Conservation (phyloP, 2,888 invertebrate species). For the Heteromurus nitidus region DNA sequence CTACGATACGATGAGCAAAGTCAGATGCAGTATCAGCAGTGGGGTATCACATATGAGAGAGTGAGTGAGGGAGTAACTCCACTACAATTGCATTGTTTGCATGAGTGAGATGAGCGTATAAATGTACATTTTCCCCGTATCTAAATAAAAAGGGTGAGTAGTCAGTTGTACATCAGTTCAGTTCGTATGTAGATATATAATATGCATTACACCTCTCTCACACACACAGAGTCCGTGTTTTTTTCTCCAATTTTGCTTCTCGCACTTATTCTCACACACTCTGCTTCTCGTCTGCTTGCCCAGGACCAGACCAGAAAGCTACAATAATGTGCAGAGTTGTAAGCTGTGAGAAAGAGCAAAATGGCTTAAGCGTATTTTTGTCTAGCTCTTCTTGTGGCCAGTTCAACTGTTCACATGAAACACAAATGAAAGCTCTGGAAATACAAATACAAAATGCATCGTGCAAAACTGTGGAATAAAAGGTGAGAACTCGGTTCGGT, state of each 20-base stretch:
- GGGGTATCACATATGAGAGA: not conserved
- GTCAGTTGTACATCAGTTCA: not conserved
- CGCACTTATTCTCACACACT: not conserved
- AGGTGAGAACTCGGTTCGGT: no score
- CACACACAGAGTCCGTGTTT: not conserved
- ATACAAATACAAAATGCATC: no score
- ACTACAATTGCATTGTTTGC: conserved; percentile 34
- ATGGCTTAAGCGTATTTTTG: no score
- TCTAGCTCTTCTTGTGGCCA: no score
- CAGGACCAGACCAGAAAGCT: no score
- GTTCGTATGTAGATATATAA: not conserved
- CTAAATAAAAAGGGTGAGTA: not conserved
- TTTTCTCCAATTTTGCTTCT: no score
- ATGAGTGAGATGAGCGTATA: conserved; percentile 3
- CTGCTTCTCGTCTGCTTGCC: no score
- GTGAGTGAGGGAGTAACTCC: no score
- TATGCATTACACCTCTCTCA: conserved; percentile 44
- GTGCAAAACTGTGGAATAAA: no score
- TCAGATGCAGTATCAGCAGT: conserved; percentile 29
- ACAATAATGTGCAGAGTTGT: not conserved
- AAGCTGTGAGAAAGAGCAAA: not conserved
- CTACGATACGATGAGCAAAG: conserved; percentile 7
- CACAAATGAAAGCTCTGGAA: no score
- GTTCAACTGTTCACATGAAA: no score
- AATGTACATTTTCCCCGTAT: not conserved